Percentiles rank a stretch among this genome's conserved stretches.
These are phyloP conservation scores for Caenorhabditis panamensis DNA, from an alignment of 2,888 invertebrate species.

Conservation along the genomic window DNA sequence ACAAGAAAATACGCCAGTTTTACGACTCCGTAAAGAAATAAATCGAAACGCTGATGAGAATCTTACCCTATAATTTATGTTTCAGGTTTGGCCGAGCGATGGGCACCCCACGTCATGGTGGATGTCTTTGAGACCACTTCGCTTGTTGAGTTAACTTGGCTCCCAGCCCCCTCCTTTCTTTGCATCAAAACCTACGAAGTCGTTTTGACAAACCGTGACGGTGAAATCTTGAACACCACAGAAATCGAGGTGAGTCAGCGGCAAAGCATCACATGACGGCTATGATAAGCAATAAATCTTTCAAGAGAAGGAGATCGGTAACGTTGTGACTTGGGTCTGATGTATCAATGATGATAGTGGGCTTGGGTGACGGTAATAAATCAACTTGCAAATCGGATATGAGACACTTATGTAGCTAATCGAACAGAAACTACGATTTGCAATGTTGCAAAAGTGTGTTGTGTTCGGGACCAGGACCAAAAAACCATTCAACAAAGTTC, in stretches of 20 bases:
- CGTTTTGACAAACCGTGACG: slow-evolving; percentile 24
- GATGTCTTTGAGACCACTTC: slow-evolving; percentile 26
- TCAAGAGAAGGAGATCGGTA: slow-evolving; percentile 10
- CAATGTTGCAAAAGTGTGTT: too few species aligned
- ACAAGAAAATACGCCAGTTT: slow-evolving; percentile 3
- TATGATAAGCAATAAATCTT: slow-evolving; percentile 18
- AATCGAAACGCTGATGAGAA: slow-evolving; percentile 25
- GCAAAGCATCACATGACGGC: neutral
- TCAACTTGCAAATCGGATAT: slow-evolving; percentile 4
- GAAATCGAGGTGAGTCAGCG: slow-evolving; percentile 39
- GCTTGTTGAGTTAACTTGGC: slow-evolving; percentile 7
- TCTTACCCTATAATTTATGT: slow-evolving; percentile 25
- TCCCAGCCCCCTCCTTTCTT: slow-evolving; percentile 35
- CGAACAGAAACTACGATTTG: neutral
- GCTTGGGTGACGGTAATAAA: slow-evolving; percentile 8
- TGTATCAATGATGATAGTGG: neutral
- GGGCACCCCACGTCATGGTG: slow-evolving; percentile 53
- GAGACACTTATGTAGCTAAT: neutral
- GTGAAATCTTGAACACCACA: slow-evolving; percentile 36
- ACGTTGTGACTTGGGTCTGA: slow-evolving; percentile 7
- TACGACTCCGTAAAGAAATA: slow-evolving; percentile 13
- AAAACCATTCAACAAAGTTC: too few species aligned
- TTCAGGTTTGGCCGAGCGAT: slow-evolving; percentile 53
- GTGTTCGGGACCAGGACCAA: too few species aligned
- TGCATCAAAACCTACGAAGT: slow-evolving; percentile 54